These are phyloP conservation scores for Drosophila colorata DNA, from an alignment of 2,888 invertebrate genomes.

Conservation along the genomic window DNA sequence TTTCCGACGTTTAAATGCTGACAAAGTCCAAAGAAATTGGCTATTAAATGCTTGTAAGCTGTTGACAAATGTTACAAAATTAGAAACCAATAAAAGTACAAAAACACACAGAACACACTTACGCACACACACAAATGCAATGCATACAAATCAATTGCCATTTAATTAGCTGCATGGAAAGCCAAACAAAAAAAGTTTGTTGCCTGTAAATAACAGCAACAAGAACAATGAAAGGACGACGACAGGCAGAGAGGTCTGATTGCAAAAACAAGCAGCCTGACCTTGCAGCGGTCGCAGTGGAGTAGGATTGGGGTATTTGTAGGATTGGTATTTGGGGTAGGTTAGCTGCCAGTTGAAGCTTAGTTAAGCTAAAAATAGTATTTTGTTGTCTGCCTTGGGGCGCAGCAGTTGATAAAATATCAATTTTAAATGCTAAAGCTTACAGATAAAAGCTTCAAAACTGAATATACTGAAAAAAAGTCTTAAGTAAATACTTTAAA, in stretches of 20 bases:
- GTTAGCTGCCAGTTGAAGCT: slow-evolving; percentile 2
- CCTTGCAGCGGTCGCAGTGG: not conserved
- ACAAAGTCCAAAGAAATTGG: slow-evolving; percentile 17
- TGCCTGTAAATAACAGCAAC: slow-evolving; percentile 7
- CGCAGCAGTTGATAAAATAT: not conserved
- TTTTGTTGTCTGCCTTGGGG: slow-evolving; percentile 19
- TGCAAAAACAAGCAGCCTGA: slow-evolving; percentile 3
- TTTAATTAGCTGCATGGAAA: slow-evolving; percentile 53
- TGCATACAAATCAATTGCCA: slow-evolving; percentile 46
- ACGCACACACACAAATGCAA: not conserved
- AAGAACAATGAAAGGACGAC: slow-evolving; percentile 17
- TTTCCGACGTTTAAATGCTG: slow-evolving; percentile 13
- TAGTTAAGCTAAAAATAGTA: not conserved
- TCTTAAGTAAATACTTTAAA: too few relatives aligned
- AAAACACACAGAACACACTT: not conserved
- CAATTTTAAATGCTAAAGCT: too few relatives aligned
- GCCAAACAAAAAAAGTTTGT: slow-evolving; percentile 21
- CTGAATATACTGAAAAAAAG: too few relatives aligned
- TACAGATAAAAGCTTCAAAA: too few relatives aligned
- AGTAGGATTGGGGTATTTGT: too few relatives aligned
- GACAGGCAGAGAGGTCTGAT: not conserved
- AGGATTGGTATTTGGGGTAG: not conserved
- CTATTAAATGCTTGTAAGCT: slow-evolving; percentile 29
- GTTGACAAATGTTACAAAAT: slow-evolving; percentile 37
- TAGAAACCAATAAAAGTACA: slow-evolving; percentile 18